A percentile compares a stretch with the other conserved stretches of the same genome.
Evolutionary conservation across 30 jellyfish, hydroid and myxozoan genomes (phyloP).

Genomic region (Pelagia noctiluca): DNA sequence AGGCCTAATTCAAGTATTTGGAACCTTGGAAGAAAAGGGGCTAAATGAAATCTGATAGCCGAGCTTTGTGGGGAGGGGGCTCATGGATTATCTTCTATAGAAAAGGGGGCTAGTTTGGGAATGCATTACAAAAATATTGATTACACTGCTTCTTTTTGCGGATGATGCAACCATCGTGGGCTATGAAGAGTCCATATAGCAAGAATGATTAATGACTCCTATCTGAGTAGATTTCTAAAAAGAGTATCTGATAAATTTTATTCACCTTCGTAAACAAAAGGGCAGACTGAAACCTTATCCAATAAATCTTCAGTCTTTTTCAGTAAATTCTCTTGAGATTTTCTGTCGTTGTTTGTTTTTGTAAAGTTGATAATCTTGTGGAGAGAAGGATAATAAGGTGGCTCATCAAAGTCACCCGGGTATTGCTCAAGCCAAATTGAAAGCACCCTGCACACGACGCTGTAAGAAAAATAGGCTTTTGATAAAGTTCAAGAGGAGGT

Average conservation of each 20-base stretch:
- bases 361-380: conserved; percentile 70
- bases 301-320: conserved; percentile 43
- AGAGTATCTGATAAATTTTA: neutral
- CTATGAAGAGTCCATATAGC: too few relatives aligned
- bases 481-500: neutral
- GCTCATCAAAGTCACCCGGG: conserved; percentile 88
- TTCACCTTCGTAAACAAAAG: conserved; percentile 83
- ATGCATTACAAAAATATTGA: too few relatives aligned
- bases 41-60: too few relatives aligned
- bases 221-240: neutral
- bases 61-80: too few relatives aligned
- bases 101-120: too few relatives aligned
- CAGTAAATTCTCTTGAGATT: conserved; percentile 17
- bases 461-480: conserved; percentile 9
- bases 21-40: too few relatives aligned
- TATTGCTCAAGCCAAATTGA: conserved; percentile 91
- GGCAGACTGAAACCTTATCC: conserved; percentile 80
- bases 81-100: too few relatives aligned
- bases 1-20: too few relatives aligned
- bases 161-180: too few relatives aligned
- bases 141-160: too few relatives aligned
- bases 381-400: conserved; percentile 70
- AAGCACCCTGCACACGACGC: conserved; percentile 75
- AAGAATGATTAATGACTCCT: too few relatives aligned
- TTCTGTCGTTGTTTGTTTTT: conserved; percentile 24